Percentiles rank a stretch among this genome's conserved stretches.
These are phyloP conservation scores for Chloroceryle inda DNA, from an alignment of 2,797 vertebrate genomes.

Conservation along the genomic window DNA sequence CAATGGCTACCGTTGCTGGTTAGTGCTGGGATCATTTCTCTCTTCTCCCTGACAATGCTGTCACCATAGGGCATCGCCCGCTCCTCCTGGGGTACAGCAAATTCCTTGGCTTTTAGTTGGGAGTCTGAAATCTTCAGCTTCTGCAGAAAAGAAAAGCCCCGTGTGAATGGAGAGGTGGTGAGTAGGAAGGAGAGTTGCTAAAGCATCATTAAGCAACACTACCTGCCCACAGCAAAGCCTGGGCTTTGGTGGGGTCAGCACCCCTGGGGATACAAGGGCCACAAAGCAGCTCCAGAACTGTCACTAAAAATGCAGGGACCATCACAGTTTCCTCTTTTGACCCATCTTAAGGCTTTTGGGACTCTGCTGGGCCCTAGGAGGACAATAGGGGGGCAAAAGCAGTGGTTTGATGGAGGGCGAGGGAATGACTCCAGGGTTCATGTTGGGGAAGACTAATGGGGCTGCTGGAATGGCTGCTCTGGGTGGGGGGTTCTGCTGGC, in stretches of 20 bases:
- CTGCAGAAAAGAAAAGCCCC: not conserved
- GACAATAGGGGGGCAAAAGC: not conserved
- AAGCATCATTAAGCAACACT: accelerated
- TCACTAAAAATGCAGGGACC: not conserved
- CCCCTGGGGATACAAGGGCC: not conserved
- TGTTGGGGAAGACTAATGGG: not conserved
- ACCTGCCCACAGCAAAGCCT: not conserved
- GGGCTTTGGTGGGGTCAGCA: not conserved
- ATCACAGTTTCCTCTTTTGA: not conserved
- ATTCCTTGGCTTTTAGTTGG: constrained; percentile 35
- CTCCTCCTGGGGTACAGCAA: not conserved
- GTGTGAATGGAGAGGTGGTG: accelerated
- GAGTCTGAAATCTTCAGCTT: not conserved
- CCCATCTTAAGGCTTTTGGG: not conserved
- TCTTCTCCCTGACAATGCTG: accelerated
- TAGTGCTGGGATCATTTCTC: not conserved
- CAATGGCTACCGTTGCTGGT: not conserved
- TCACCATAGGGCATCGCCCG: accelerated
- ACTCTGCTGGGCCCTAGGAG: not conserved
- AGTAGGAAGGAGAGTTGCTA: not conserved
- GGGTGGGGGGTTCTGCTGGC: not conserved
- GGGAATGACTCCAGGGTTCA: not conserved
- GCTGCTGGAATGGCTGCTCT: not conserved
- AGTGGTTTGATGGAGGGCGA: not conserved
- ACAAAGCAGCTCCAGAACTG: not conserved